Evolutionary conservation across 2,113 vertebrate genomes (phyloP), one percentile per base, ranked within the genome.

Genomic region (Proteles cristata): DNA sequence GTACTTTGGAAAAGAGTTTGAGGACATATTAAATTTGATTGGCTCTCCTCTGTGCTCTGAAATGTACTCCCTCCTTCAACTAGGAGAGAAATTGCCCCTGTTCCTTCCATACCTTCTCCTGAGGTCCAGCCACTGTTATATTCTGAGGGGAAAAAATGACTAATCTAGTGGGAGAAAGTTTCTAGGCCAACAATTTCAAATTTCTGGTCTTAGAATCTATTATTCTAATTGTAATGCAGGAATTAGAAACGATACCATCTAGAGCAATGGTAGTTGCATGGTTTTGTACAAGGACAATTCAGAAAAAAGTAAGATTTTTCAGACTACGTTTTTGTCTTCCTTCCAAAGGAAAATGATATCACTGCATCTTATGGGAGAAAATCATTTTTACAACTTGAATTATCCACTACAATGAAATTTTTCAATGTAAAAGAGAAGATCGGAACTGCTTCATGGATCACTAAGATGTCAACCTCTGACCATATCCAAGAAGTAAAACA

Each of bases 221-320:
- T 66, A 48, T 92, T 71, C 76, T 81, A 61, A 79, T 12, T 76
- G 7, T 9, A 1, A 50, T 73, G 31, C 39, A 31, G 48, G 21
- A 77, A 76, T 45, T n/a, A 31, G 25, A 71, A 90, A 33, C 11
- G 35, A 65, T 61, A 53, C 15, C 61, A 76, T 28, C 65, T 68
- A 39, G 11, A 12, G 7, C 21, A 53, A 45, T 9, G 9, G 43
- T 28, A 4, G 2, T 39, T 45, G 73, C 55, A 66, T 1, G 1
- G 21, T 33, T 87, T 73, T n/a, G 16, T 4, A 35, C 15, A 71
- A 69, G 7, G 79, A 80, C 11, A 11, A 61, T 45, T 95, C 9
- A 11, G 76, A 45, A 87, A 86, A 94, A 94, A 26, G 33, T 74
- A 63, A 31, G 88, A 82, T 21, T 80, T 84, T 93, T 87, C 76